Base-by-base conservation (phyloP, 2,888 invertebrate genomes). In the Deroplatys truncata region DNA sequence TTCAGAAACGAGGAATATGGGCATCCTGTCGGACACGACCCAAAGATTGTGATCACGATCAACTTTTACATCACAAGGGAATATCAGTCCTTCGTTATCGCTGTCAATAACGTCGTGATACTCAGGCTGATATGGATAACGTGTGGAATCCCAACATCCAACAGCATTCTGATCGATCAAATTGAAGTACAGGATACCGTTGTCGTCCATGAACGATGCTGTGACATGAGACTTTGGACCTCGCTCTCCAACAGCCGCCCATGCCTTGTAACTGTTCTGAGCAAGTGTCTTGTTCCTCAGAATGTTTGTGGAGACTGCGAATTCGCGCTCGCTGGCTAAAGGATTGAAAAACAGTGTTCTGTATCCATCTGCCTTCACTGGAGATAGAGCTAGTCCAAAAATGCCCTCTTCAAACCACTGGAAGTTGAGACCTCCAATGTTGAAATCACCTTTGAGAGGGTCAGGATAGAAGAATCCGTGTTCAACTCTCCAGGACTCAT, bases 341-440 rank as follows among this genome's bases (percentile, higher is more conserved):
- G 98, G 97, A 92, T 96, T 97, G 94, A 98, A 98, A 93, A 96
- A 97, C 84, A 98, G 94, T 0, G 95, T 96, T 91, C 96, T 95
- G 92, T 94, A 96, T 28, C 97, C 97, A 92, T 96, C 96, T 16
- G 94, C 92, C 28, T 96, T 95, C 9, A 95, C 92, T 0, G 97
- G 96, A 0, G 97, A 96, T 2, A 97, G 93, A 0, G 96, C 95
- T 93, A 97, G 96, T 1, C 97, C 97, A 91, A 97, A 97, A 90
- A 97, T 96, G 25, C 97, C 97, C 93, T 97, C 98, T 91, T 96
- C 96, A 35, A 95, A 96, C 98, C 98, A 98, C 93, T 97, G 97
- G 95, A 97, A 97, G 93, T 97, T 97, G 20, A 97, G 93, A 0
- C 97, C 97, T 9, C 89, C 91, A 31, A 97, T 95, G 92, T 96